phyloP scores from a whole-genome alignment of 1,140 invertebrate genomes.

The Diabrotica virgifera region DNA sequence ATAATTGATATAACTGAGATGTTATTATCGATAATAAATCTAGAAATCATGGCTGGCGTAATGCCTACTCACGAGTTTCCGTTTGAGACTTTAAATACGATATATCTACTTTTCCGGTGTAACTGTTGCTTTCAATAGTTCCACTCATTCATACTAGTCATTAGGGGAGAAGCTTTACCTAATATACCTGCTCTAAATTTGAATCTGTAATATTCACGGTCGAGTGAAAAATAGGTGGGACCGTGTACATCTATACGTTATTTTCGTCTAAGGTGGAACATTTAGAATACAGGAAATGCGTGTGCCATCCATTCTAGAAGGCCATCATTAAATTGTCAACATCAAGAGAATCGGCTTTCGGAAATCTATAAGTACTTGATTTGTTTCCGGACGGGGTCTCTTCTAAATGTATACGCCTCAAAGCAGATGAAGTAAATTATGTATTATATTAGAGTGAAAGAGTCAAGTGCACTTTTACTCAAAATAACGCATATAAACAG shows the following conservation, averaged over 20 bases:
- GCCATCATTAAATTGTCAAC: conserved; percentile 21
- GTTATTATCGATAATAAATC: too few relatives aligned
- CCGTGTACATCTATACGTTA: conserved; percentile 3
- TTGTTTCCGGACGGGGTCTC: conserved; percentile 9
- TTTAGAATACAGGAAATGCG: conserved; percentile 14
- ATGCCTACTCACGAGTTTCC: too few relatives aligned
- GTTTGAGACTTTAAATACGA: too few relatives aligned
- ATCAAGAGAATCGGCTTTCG: conserved; percentile 15
- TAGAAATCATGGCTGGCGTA: too few relatives aligned
- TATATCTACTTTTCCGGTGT: too few relatives aligned
- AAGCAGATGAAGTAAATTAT: not conserved
- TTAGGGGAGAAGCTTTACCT: too few relatives aligned
- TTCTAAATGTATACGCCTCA: conserved; percentile 6
- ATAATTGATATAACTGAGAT: too few relatives aligned
- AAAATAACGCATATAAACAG: too few relatives aligned
- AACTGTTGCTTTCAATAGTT: too few relatives aligned
- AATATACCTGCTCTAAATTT: not conserved
- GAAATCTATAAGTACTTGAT: conserved; percentile 4
- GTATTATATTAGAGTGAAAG: too few relatives aligned
- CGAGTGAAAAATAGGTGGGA: conserved; percentile 9
- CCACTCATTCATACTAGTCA: too few relatives aligned
- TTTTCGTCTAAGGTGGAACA: conserved; percentile 7
- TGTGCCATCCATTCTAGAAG: conserved; percentile 13
- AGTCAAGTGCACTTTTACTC: too few relatives aligned
- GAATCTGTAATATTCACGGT: conserved; percentile 1